Percentiles rank a stretch among this genome's conserved stretches.
phyloP scores from a whole-genome alignment of 2,797 vertebrate genomes.

The Aotus griseimembra region DNA sequence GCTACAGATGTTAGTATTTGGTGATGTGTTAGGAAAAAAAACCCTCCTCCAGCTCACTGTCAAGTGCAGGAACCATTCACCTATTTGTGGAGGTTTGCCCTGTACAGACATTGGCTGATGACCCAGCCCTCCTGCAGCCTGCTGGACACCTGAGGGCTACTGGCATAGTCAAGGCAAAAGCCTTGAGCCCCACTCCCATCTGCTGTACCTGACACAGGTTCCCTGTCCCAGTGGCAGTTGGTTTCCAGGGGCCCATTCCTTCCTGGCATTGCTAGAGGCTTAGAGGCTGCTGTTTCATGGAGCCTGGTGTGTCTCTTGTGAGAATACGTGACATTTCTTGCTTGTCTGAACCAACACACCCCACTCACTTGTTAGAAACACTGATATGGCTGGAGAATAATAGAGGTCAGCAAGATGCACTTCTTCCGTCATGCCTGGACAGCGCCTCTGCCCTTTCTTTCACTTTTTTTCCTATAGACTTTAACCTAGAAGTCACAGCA shows the following conservation, averaged over 20 bases:
- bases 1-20: too few relatives aligned
- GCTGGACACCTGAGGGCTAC: rapidly evolving
- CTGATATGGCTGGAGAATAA: neutral
- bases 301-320: neutral
- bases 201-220: too few relatives aligned
- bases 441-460: neutral
- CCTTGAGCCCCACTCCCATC: rapidly evolving
- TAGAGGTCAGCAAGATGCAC: rapidly evolving
- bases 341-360: neutral
- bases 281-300: neutral
- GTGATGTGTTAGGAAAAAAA: neutral
- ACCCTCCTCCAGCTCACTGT: neutral
- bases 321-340: neutral
- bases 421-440: too few relatives aligned
- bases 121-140: neutral
- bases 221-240: neutral
- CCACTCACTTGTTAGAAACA: neutral
- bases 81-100: neutral
- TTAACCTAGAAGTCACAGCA: neutral
- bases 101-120: neutral
- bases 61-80: neutral
- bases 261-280: neutral
- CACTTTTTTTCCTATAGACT: neutral
- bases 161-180: neutral
- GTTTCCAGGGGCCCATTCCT: neutral